Base-by-base conservation (phyloP, 2,888 invertebrate species). In the Chloromyia formosa region DNA sequence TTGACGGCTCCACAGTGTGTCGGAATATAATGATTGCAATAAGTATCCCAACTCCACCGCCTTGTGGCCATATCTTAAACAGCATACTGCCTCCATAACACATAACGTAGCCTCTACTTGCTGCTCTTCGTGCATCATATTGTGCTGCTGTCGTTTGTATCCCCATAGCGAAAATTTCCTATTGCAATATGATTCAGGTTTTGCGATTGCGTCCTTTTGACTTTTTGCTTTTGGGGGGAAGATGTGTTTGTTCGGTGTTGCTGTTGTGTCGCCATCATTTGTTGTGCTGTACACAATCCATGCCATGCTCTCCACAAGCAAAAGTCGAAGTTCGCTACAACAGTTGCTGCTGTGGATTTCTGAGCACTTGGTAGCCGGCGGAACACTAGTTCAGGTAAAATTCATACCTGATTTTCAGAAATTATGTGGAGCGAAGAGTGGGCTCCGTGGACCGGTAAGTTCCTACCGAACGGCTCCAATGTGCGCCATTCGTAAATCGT, bases 191-290 rank as follows among this genome's bases (percentile, higher is more conserved):
- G 56, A 71, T 56, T 71, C 71, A 56, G 58, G 71, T 71, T 71
- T 56, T 16, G 71, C 71, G 71, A 58, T 71, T 71, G 71, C 71
- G 71, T 71, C 58, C 66, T 66, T 66, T 40, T 49, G 22, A 45
- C 18, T 27, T 56, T 18, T 20, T 42, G 16, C 18, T 23, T 53
- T 22, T 27, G 56, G 35, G 27, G 69, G 69, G 54, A n/a, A 58
- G 40, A 40, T 14, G 27, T 71, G 71, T 35, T 53, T 35, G 71
- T 7, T 35, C 40, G 20, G 16, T 49, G 42, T 49, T 22, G 66
- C 42, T 66, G 49, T 12, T 62, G 23, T 62, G 40, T 40, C 10
- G 18, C 62, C 27, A 23, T 20, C 18, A 20, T 35, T 18, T 60
- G 60, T n/a, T 12, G 60, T 60, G 60, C 60, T 12, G 12, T 23